Evolutionary conservation across 1,140 invertebrate genomes (phyloP), one percentile per base, ranked within the genome.

Genomic region (Drosophila nebulosa): DNA sequence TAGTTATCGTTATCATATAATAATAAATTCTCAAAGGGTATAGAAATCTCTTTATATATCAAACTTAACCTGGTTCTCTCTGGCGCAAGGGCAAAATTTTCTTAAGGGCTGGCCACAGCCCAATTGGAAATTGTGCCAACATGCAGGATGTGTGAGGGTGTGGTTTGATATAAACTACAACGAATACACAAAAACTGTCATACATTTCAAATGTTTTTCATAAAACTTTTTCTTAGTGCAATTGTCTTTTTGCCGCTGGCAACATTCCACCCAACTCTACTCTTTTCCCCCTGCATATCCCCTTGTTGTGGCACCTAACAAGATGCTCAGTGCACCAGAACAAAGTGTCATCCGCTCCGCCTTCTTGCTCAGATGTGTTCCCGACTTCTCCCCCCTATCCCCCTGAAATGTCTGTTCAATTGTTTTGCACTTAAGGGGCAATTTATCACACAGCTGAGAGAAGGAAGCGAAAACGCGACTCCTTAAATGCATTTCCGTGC

Each of bases 121-220:
- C 30, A 52, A 36, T 24, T 39, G 32, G 26, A 53, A 69, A 36
- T 59, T 56, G 22, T 64, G 46, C 55, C 65, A 51, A 59, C 30
- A 59, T 22, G 1, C 52, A 56, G 21, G n/a, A n/a, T 18, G 16
- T 21, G 39, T 9, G 14, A 6, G 14, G 14, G 39, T n/a, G 18
- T 21, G 16, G 18, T 18, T 10, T 46, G 7, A 3, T 46, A 21
- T 18, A 46, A 21, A 46, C 60, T 55, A 46, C 42, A 73, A 64
- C n/a, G n/a, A 64, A 14, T 46, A 56, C n/a, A 77, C 64, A 77
- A 39, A 68, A 60, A 73, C 55, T 74, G 67, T 57, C 60, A 71
- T 78, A 85, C 81, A 85, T 85, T 86, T 88, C 71, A 86, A 85
- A 85, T 85, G 81, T 81, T 85, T 85, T 85, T 81, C 81, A 85